Conservation (phyloP, 2,888 invertebrate species). For the Luperina testacea region DNA sequence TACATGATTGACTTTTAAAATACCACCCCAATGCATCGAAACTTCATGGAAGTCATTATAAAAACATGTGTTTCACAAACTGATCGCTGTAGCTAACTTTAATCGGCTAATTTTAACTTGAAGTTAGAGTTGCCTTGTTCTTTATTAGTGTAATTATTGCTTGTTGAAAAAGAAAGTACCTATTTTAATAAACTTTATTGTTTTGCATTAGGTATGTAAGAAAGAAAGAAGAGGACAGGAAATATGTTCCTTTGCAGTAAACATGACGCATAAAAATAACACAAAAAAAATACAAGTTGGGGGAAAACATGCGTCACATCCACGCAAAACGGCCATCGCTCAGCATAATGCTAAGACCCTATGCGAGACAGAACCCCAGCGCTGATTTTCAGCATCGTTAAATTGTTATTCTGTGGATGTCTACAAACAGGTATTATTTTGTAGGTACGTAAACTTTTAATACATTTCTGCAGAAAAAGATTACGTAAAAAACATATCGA, state of each 20-base stretch:
- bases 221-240: too few species aligned
- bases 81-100: neutral
- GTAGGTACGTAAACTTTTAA: neutral
- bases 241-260: too few species aligned
- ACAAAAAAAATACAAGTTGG: too few species aligned
- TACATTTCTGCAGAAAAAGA: too few species aligned
- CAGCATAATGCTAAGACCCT: too few species aligned
- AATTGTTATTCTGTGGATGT: neutral
- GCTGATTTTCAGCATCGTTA: too few species aligned
- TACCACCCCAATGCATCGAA: constrained; percentile 9
- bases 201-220: neutral
- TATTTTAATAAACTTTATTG: too few species aligned
- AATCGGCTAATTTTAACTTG: neutral
- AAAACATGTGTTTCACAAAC: constrained; percentile 30
- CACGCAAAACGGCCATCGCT: too few species aligned
- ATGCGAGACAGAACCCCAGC: too few species aligned
- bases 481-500: neutral
- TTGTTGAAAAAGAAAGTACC: neutral
- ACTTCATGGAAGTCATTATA: constrained; percentile 30
- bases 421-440: neutral
- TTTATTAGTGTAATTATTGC: constrained; percentile 1
- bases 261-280: too few species aligned
- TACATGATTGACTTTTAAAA: constrained; percentile 56
- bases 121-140: neutral
- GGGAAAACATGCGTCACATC: too few species aligned